Evolutionary conservation across 2,113 vertebrate genomes (phyloP), one percentile per base, ranked within the genome.

Genomic region (Octodon degus): DNA sequence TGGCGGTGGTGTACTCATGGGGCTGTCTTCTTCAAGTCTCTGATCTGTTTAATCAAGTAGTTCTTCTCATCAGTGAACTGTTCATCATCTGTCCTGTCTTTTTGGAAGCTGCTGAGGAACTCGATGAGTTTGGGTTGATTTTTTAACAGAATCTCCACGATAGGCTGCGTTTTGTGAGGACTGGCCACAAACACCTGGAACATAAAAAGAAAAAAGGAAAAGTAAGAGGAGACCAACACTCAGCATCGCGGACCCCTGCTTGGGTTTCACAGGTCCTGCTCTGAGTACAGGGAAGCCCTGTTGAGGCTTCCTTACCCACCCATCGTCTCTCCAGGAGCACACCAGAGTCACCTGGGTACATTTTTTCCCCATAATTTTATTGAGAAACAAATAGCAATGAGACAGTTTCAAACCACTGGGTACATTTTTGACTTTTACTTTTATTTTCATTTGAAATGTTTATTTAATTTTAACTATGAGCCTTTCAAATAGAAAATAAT

Each of bases 1-100:
- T 86, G 68, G 60, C 1, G 53, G 67, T 14, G 77, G 70, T 74
- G 1, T 86, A 86, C 96, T 99, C 98, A 99, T 7, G 99, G 98
- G 0, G 98, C 97, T 4, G 99, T 98, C 98, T 99, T 99, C 98
- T 99, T 99, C 98, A 99, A 98, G 98, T 99, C 99, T 89, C 99
- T 99, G 97, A 99, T 99, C 98, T 99, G 99, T 98, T 99, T 99
- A 30, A 99, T 99, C 98, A 99, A 98, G 98, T 99, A 99, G 99
- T 99, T 99, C 98, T 99, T 99, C 98, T 99, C 99, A 2, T 99
- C 99, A 0, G 99, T 99, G 98, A 99, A 99, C 98, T 99, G 99
- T 97, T 99, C 99, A 0, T 99, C 99, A 1, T 99, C 99, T 0
- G 99, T 99, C 95, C 99, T 98, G 98, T 99, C 99, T 3, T 99